Base-by-base conservation (phyloP, 2,888 invertebrate species). In the Coenonympha glycerion region DNA sequence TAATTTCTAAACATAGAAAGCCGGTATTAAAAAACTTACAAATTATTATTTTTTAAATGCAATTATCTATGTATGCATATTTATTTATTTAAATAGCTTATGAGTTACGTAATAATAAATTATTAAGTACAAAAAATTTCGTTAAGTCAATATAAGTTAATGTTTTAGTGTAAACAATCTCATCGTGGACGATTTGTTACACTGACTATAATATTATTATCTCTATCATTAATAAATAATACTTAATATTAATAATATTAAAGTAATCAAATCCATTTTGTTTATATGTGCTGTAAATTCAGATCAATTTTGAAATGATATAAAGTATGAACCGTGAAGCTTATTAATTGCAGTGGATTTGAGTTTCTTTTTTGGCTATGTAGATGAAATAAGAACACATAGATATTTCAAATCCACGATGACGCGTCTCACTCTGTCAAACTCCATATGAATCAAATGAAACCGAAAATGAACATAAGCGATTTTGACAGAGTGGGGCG, bases 71-170 rank as follows among this genome's bases (percentile, higher is more conserved):
- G 13, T 39, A 16, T 39, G n/a, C n/a, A 15, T 39, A 6, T 16
- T 2, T 11, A 28, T 28, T 28, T 61, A 66, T 61, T 67, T 68
- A 66, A 63, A 76, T 60, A 77, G 67, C 75, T 79, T 77, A 68
- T 30, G 72, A 57, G 74, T 80, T 77, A 67, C 37, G n/a, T n/a
- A n/a, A 74, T 55, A 64, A 66, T 61, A 76, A 73, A 75, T 76
- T 74, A 79, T 85, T 85, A 86, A 85, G 86, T 85, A 86, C 86
- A 80, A 75, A 71, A 72, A 70, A 65, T 70, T 75, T 74, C 61
- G 65, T 73, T 81, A 77, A 79, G 80, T 80, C 70, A 62, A 65
- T 65, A 62, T 59, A 66, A 42, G 11, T 8, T 37, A 9, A 15
- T 24, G 24, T 9, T 51, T 53, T 51, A 66, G 66, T 68, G 65